phyloP scores from a whole-genome alignment of 2,888 invertebrate species.

The Acronicta aceris region DNA sequence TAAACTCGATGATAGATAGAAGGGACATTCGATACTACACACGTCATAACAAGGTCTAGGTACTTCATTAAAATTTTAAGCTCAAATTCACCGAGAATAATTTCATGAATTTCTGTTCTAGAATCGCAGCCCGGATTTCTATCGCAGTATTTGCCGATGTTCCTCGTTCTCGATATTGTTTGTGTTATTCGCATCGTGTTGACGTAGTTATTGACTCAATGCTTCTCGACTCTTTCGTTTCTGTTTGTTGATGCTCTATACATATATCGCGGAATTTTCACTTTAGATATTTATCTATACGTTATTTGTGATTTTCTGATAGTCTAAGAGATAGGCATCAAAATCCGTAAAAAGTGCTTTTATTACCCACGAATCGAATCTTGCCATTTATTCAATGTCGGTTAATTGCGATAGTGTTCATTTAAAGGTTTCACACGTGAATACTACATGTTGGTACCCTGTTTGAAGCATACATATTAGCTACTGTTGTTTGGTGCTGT shows the following conservation, averaged over 20 bases:
- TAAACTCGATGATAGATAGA: too few species aligned
- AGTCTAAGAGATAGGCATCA: too few species aligned
- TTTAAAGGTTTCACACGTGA: too few species aligned
- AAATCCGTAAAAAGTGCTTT: too few species aligned
- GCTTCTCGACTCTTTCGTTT: slow-evolving; percentile 39
- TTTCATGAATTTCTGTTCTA: slow-evolving; percentile 22
- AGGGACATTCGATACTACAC: neutral
- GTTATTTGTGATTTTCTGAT: too few species aligned
- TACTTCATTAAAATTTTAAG: slow-evolving; percentile 2
- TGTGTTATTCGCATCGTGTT: slow-evolving; percentile 45
- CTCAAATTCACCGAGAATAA: slow-evolving; percentile 1
- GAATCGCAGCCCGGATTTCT: slow-evolving; percentile 25
- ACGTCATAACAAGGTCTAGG: neutral
- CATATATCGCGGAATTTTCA: slow-evolving; percentile 29
- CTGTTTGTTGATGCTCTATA: slow-evolving; percentile 29
- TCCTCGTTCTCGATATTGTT: slow-evolving; percentile 56
- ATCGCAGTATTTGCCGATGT: slow-evolving; percentile 40
- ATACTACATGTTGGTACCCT: too few species aligned
- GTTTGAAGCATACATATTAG: too few species aligned
- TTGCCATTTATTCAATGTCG: too few species aligned
- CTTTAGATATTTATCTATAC: slow-evolving; percentile 13
- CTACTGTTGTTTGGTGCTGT: too few species aligned
- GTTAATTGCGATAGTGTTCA: too few species aligned
- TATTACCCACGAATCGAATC: too few species aligned
- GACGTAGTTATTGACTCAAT: slow-evolving; percentile 50